Percentiles rank a stretch among this genome's conserved stretches.
Conservation (phyloP, 2,797 vertebrate genomes). For the Loris lydekkerianus region DNA sequence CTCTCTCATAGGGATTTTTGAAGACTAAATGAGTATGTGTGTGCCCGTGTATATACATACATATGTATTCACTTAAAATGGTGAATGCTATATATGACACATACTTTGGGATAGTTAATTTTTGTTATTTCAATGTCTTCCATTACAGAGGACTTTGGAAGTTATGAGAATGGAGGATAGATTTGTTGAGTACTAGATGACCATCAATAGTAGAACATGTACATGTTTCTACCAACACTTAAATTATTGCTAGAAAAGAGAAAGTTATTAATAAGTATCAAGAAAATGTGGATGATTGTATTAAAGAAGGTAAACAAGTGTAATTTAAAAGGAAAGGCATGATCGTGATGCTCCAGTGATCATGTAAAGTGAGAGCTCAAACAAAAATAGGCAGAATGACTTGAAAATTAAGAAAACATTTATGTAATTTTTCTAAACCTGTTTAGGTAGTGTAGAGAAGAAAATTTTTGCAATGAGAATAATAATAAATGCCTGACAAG, state of each 20-base stretch:
- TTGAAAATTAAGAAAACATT: background rate
- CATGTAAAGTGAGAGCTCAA: background rate
- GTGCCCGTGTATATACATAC: background rate
- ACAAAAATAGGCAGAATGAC: background rate
- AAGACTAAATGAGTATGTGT: background rate
- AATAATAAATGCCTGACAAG: background rate
- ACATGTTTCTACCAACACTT: background rate
- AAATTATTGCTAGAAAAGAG: background rate
- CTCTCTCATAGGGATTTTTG: background rate
- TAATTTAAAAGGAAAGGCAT: background rate
- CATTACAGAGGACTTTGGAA: background rate
- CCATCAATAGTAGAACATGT: background rate
- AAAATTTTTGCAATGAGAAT: background rate
- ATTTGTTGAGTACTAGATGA: background rate
- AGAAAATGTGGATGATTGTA: background rate
- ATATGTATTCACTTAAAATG: background rate
- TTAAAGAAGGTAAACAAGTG: background rate
- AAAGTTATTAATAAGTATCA: background rate
- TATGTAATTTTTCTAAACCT: background rate
- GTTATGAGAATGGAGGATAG: background rate
- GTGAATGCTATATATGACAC: no score
- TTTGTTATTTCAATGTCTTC: background rate
- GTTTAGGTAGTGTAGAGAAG: background rate
- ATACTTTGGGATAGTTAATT: background rate
- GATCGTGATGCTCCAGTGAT: background rate